Base-by-base conservation (phyloP, 92 coral and sea anemone genomes). In the Hydrozoanthus gracilis region DNA sequence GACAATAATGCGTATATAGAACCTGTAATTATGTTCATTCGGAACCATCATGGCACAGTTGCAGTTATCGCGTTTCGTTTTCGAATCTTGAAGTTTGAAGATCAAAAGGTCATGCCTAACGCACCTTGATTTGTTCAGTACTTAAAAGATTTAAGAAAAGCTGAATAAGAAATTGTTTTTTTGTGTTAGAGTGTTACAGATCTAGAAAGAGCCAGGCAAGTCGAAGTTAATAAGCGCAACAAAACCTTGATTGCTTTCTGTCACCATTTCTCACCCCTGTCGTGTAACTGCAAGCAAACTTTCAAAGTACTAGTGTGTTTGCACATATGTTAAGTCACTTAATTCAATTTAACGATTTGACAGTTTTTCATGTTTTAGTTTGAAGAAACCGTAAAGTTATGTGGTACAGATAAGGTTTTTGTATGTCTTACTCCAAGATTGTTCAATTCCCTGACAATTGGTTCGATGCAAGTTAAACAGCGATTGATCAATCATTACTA, bases 31-130 rank as follows among this genome's bases (percentile, higher is more conserved):
- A 61, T 79, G 54, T 79, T 47, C 60, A 7, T 7, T 51, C 16
- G 16, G 55, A 62, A 48, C 39, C 39, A 27, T 27, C 18, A 10
- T 79, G 72, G 13, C 39, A 27, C 2, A 12, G 4, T 66, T 64
- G 47, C 47, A 58, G 83, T 60, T 49, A 44, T 39, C 49, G 62
- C 72, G 52, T 80, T 80, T 80, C 74, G 46, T 80, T 80, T 80
- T 80, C 60, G 73, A 80, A 47, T 1, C 55, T 15, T 79, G 60
- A 61, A 78, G 70, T 78, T n/a, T 45, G 17, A 20, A 49, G 85
- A 80, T 64, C 85, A 80, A 64, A 62, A 80, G 85, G 85, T 80
- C 85, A 80, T 48, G 50, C 60, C 49, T 18, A 65, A 64, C 69
- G 16, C 55, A 65, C 50, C 61, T 46, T 6, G 70, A 9, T 20